Base-by-base conservation (phyloP, 1,140 invertebrate genomes). In the Adelges cooleyi region DNA sequence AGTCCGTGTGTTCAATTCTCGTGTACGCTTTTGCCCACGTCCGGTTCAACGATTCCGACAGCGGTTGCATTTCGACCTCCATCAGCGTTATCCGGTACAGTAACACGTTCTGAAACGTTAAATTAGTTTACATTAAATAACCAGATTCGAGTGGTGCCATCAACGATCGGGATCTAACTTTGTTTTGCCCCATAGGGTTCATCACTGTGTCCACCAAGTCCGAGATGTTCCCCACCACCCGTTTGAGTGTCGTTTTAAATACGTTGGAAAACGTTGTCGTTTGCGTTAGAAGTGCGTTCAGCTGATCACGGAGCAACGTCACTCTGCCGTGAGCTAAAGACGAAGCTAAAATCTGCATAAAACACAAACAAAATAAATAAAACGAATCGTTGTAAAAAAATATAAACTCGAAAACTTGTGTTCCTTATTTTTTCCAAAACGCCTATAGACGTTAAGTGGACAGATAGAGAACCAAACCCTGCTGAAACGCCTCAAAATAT, bases 61-160 rank as follows among this genome's bases (percentile, higher is more conserved):
- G 8, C 17, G 56, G 56, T 48, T 62, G 42, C 56, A 62, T 62
- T 48, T 62, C 56, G 17, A 62, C 25, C 46, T 62, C 56, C 56
- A 62, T 62, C 10, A 48, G 22, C 11, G 42, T 62, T 33, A 62
- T 27, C 23, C 44, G 42, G 27, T 62, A 62, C 0, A 62, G 42
- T 46, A 62, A 48, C 10, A 46, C 46, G 38, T 62, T 46, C 56
- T 62, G 27, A 2, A 33, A 11, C 29, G 29, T 33, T 33, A 33
- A 33, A 33, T 33, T 33, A 33, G 5, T 33, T 6, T 11, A 33
- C 5, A 33, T 33, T 33, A 6, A 33, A 33, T 33, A 33, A 33
- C 11, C 11, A 33, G 29, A n/a, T n/a, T n/a, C n/a, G n/a, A n/a
- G n/a, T n/a, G n/a, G n/a, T n/a, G n/a, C n/a, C n/a, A n/a, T n/a